Percentiles rank a stretch among this genome's conserved stretches.
Evolutionary conservation across 2,113 vertebrate genomes (phyloP).

Genomic region (Dipodomys merriami): DNA sequence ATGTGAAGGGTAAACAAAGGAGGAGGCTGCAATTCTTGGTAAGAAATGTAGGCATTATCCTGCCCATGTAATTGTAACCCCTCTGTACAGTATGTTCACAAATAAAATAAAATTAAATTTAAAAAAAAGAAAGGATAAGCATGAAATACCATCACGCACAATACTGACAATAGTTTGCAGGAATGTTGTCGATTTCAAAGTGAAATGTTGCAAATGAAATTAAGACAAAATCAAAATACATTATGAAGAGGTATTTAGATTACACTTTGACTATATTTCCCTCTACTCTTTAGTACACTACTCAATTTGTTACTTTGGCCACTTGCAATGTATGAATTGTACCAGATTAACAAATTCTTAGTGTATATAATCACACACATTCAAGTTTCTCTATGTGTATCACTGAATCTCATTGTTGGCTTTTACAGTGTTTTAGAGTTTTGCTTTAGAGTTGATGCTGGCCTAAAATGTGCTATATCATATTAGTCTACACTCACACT

Average conservation of each 20-base stretch:
- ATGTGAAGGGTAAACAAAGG: too few species aligned
- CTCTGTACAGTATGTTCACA: too few species aligned
- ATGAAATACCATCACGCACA: too few species aligned
- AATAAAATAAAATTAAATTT: too few species aligned
- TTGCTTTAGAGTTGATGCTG: too few species aligned
- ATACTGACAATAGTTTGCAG: background rate
- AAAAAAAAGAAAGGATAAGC: background rate
- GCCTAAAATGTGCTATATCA: too few species aligned
- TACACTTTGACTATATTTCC: background rate
- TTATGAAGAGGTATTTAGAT: background rate
- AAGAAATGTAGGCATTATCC: too few species aligned
- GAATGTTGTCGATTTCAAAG: background rate
- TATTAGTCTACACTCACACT: background rate
- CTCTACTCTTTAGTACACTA: slow-evolving; percentile 3
- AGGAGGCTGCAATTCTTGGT: too few species aligned
- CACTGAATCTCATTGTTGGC: too few species aligned
- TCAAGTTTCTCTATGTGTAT: background rate
- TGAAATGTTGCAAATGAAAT: background rate
- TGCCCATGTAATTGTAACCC: too few species aligned
- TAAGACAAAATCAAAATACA: background rate
- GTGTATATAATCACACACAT: background rate
- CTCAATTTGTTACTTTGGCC: background rate
- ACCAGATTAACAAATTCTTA: background rate
- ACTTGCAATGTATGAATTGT: background rate
- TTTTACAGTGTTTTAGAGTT: background rate